phyloP scores from a whole-genome alignment of 2,888 invertebrate species.

The Andrena flavipes region DNA sequence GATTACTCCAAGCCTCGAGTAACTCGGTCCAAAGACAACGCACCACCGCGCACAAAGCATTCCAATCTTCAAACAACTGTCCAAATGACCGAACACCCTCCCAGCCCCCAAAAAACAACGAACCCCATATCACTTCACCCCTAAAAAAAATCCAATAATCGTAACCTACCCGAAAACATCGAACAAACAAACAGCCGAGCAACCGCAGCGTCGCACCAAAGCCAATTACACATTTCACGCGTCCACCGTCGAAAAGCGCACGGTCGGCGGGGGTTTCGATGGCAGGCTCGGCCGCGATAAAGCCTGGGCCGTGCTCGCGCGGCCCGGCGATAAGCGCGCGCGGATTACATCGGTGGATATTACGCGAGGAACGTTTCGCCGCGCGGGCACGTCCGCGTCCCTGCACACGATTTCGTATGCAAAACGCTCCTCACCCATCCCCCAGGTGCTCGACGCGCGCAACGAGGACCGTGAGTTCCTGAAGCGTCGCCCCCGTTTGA shows the following conservation, averaged over 20 bases:
- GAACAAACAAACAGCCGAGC: neutral
- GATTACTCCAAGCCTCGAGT: no score
- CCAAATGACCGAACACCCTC: no score
- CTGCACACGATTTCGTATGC: constrained; percentile 58
- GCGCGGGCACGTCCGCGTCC: neutral
- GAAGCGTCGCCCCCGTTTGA: constrained; percentile 57
- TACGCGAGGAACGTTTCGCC: constrained; percentile 59
- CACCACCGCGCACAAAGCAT: no score
- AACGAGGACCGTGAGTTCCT: constrained; percentile 54
- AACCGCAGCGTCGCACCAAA: neutral
- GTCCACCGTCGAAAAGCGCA: constrained; percentile 37
- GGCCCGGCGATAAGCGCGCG: constrained; percentile 45
- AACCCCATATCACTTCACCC: no score
- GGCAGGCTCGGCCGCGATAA: constrained; percentile 33
- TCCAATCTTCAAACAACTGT: no score
- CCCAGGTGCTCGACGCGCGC: neutral
- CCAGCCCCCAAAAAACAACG: no score
- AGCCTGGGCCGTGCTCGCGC: constrained; percentile 6
- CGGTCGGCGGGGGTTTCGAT: constrained; percentile 21
- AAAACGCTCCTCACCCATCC: constrained; percentile 38
- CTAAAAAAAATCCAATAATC: no score
- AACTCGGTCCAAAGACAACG: no score
- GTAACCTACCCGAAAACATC: no score
- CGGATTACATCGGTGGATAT: constrained; percentile 58
- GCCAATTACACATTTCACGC: constrained; percentile 25